These are phyloP conservation scores for Sarcophaga carnaria DNA, from an alignment of 2,888 invertebrate species.

Conservation along the genomic window DNA sequence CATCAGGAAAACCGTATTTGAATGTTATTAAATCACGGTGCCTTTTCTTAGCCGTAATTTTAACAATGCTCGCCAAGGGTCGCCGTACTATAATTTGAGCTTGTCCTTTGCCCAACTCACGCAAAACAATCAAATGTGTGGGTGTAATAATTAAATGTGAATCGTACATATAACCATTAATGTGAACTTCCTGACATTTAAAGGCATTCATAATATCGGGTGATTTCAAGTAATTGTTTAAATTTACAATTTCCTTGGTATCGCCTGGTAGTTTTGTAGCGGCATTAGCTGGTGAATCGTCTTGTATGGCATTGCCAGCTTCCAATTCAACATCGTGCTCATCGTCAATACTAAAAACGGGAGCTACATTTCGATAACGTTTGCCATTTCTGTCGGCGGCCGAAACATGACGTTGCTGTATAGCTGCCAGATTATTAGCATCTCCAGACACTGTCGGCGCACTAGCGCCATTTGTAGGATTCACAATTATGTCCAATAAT, in stretches of 20 bases:
- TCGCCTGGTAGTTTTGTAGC: conserved; percentile 84
- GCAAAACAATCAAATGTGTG: conserved; percentile 92
- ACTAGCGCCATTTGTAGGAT: conserved; percentile 83
- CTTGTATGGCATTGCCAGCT: conserved; percentile 64
- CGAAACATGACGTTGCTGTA: conserved; percentile 90
- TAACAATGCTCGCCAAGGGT: conserved; percentile 95
- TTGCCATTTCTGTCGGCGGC: conserved; percentile 92
- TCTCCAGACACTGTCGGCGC: conserved; percentile 26
- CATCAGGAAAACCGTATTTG: conserved; percentile 94
- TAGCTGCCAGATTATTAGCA: conserved; percentile 41
- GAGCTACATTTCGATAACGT: conserved; percentile 93
- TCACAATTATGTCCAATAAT: conserved; percentile 95
- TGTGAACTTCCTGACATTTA: conserved; percentile 95
- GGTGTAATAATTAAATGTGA: conserved; percentile 93
- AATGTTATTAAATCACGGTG: conserved; percentile 98
- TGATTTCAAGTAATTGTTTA: conserved; percentile 91
- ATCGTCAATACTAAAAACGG: conserved; percentile 97
- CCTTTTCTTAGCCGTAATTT: conserved; percentile 97
- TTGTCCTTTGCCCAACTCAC: conserved; percentile 88
- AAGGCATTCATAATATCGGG: conserved; percentile 93
- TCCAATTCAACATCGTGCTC: conserved; percentile 85
- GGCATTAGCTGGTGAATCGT: conserved; percentile 79
- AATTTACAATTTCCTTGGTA: conserved; percentile 89
- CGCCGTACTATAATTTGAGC: conserved; percentile 94
- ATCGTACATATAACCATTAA: conserved; percentile 93